A percentile compares a stretch with the other conserved stretches of the same genome.
These are phyloP conservation scores for Campoplex capitator DNA, from an alignment of 2,888 invertebrate species.

Conservation along the genomic window DNA sequence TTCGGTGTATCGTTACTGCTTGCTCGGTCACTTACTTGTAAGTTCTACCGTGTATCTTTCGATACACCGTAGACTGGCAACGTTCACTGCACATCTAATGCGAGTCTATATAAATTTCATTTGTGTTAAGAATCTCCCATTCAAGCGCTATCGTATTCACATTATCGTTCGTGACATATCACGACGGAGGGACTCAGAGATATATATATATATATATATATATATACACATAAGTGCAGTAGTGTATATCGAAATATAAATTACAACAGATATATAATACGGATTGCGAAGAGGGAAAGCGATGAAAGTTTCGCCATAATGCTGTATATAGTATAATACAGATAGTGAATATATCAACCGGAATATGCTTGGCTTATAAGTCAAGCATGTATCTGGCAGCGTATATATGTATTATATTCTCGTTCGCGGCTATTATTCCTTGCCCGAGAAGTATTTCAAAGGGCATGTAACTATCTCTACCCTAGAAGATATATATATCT, in stretches of 20 bases:
- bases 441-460: conserved; percentile 51
- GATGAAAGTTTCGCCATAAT: conserved; percentile 78
- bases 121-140: conserved; percentile 46
- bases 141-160: conserved; percentile 60
- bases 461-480: conserved; percentile 54
- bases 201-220: background rate
- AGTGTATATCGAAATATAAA: conserved; percentile 17
- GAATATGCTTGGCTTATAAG: conserved; percentile 43
- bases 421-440: conserved; percentile 43
- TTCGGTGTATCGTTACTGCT: background rate
- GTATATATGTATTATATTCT: conserved; percentile 24
- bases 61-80: background rate
- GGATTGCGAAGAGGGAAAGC: conserved; percentile 57
- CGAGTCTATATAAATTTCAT: conserved; percentile 38
- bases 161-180: conserved; percentile 80
- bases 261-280: conserved; percentile 34
- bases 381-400: background rate
- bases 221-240: background rate
- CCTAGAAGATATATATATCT: background rate
- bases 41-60: conserved; percentile 7
- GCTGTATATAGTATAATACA: background rate
- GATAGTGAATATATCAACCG: conserved; percentile 10
- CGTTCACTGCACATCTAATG: conserved; percentile 23
- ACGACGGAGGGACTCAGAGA: conserved; percentile 71
- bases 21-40: background rate